Evolutionary conservation across 1,140 invertebrate species (phyloP).

Genomic region (Procambarus clarkii): DNA sequence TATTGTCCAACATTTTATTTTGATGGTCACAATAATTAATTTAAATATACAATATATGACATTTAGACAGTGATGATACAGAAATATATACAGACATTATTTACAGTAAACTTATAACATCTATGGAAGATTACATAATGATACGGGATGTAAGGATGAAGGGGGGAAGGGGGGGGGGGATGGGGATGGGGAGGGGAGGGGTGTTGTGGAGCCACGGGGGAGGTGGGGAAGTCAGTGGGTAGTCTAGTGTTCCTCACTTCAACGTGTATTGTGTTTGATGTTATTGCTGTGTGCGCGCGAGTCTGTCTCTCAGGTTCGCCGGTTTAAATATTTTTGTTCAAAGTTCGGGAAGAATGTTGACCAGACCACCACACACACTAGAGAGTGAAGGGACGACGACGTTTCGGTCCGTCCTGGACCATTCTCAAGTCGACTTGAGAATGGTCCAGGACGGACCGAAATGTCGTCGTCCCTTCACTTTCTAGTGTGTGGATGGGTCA

Average conservation of each 20-base stretch:
- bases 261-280: conserved; percentile 12
- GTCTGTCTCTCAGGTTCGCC: not conserved
- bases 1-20: conserved; percentile 63
- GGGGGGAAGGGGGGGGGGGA: not conserved
- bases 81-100: conserved; percentile 68
- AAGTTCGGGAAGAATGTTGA: too few relatives aligned
- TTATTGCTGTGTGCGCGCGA: not conserved
- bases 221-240: not conserved
- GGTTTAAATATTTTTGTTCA: too few relatives aligned
- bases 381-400: too few relatives aligned
- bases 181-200: not conserved
- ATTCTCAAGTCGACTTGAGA: too few relatives aligned
- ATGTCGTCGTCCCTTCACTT: too few relatives aligned
- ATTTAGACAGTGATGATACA: conserved; percentile 64
- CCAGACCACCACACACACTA: too few relatives aligned
- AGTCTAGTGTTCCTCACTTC: not conserved
- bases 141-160: not conserved
- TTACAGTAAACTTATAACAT: conserved; percentile 61
- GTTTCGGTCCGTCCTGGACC: too few relatives aligned
- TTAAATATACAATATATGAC: conserved; percentile 70
- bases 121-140: conserved; percentile 61
- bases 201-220: not conserved
- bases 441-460: too few relatives aligned
- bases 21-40: conserved; percentile 69
- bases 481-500: too few relatives aligned